Base-by-base conservation (phyloP, 2,888 invertebrate genomes). In the Lasiommata megera region DNA sequence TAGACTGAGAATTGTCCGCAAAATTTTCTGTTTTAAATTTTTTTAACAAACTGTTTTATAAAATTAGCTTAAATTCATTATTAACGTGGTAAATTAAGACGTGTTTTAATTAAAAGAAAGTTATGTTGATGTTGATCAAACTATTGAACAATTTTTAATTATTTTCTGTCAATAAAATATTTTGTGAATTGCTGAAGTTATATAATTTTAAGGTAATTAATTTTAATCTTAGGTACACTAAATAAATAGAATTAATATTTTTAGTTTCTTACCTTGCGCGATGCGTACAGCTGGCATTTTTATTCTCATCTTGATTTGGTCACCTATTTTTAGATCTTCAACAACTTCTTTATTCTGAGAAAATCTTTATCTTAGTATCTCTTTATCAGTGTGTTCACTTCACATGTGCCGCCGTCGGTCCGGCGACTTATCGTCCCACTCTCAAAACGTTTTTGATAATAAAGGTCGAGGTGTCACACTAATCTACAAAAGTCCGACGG, bases 271-370 rank as follows among this genome's bases (percentile, higher is more conserved):
- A 97, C 97, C 97, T 96, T 97, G 97, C 93, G 97, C 96, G 94
- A 97, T 97, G 93, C 97, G 95, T 93, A 97, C 96, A 91, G 97
- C 97, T 92, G 97, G 97, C 97, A 97, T 97, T 94, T 97, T 97
- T 93, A 97, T 97, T 96, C 97, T 96, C 97, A 97, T 97, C 94
- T 95, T 97, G 95, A 88, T 84, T 87, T 87, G 90, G 84, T 90
- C 90, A 89, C 90, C 90, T 89, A 90, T 90, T 85, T 89, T 90
- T 88, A 82, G 77, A 77, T 84, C 79, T 88, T 88, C 74, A 80
- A 81, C 67, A 80, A 84, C 82, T 82, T 80, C 80, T 82, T 80
- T 82, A 80, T 86, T 80, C 74, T 76, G 63, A 58, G 73, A 83
- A 87, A 48, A 79, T 79, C 56, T 81, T 86, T 86, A 85, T 88